Evolutionary conservation across 2,113 vertebrate species (phyloP), one percentile per base, ranked within the genome.

Genomic region (Tragelaphus strepsiceros): DNA sequence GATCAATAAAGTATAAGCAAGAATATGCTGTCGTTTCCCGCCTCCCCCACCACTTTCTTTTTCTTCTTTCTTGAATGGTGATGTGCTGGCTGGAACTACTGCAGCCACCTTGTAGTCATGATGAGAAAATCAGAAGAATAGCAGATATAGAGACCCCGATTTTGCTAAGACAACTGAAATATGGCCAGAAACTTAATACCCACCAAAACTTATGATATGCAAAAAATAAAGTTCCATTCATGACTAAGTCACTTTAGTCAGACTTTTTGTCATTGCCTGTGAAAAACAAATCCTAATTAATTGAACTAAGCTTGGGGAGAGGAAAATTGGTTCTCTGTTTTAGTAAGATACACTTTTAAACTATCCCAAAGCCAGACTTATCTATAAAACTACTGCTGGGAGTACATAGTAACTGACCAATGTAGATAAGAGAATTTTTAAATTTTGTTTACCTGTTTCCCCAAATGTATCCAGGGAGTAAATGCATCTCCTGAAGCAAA

Each of bases 11-110:
- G 89, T n/a, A 0, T 80, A 80, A 86, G 56, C 30, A 84, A 59
- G 51, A 26, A 2, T 35, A 51, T 84, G 30, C 12, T 67, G 26
- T 1, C 43, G 5, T 2, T 1, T 11, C 10, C 6, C 8, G 1
- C 22, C 21, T 58, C 30, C 1, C 19, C 1, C 26, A 26, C 12
- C 28, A 17, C 5, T 8, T 87, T 62, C 3, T 83, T 9, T 61
- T 54, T 46, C 24, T 80, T 3, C 46, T 28, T 28, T 39, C 54
- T 59, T 78, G 59, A 71, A 21, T 61, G 4, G 24, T 51, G 26
- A 49, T 83, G 13, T 80, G 5, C 13, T 94, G 3, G 8, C 30
- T 26, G 26, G 35, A 80, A 4, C 10, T 43, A 35, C 1, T 91
- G 21, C 21, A 74, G 30, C 6, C 30, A 71, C n/a, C 19, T 84